Percentiles rank a stretch among this genome's conserved stretches.
Conservation (phyloP, 2,113 vertebrate species). For the Coptodon rendalli region DNA sequence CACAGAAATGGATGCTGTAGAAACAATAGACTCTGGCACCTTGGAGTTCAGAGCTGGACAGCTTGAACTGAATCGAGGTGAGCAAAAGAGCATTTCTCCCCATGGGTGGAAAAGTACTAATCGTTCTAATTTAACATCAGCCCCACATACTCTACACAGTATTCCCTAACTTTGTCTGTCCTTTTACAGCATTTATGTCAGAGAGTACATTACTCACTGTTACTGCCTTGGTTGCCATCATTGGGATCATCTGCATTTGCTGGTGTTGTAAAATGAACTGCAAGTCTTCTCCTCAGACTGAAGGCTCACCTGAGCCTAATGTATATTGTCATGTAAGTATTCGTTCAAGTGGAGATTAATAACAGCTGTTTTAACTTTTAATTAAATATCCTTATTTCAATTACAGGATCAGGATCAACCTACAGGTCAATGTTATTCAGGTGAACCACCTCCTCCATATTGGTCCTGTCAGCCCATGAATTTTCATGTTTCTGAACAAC, state of each 20-base stretch:
- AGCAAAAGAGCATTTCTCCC: background rate
- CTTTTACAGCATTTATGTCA: background rate
- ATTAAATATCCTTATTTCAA: background rate
- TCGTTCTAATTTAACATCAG: rapidly evolving
- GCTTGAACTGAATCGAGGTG: background rate
- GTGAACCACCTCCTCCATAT: background rate
- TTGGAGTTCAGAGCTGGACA: background rate
- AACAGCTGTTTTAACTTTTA: background rate
- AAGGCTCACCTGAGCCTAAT: background rate
- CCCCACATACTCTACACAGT: rapidly evolving
- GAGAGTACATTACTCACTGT: background rate
- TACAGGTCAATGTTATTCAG: background rate
- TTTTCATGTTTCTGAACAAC: background rate
- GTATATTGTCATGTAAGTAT: constrained; percentile 13
- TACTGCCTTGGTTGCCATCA: background rate
- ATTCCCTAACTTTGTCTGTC: background rate
- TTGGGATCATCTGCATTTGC: background rate
- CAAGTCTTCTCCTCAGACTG: background rate
- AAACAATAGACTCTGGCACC: background rate
- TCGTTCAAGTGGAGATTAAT: background rate
- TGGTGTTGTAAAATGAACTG: constrained; percentile 25
- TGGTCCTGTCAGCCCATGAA: background rate
- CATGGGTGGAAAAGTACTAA: background rate
- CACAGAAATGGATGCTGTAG: rapidly evolving
- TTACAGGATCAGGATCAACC: background rate